A percentile compares a stretch with the other conserved stretches of the same genome.
phyloP scores from a whole-genome alignment of 2,888 invertebrate genomes.

The Pyrocoelia pectoralis region DNA sequence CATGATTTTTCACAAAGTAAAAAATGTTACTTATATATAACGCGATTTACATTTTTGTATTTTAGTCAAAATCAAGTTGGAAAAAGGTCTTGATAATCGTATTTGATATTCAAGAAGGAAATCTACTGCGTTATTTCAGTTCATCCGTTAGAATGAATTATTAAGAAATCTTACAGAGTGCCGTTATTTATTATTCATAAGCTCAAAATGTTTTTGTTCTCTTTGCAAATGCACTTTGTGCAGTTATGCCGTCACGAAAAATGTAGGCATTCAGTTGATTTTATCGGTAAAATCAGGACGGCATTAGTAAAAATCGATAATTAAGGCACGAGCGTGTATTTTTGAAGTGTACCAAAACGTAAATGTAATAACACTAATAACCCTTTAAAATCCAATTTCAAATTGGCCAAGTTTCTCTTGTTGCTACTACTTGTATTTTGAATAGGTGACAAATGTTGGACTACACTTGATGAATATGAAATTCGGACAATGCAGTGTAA shows the following conservation, averaged over 20 bases:
- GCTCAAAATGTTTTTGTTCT: constrained; percentile 27
- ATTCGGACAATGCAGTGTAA: constrained; percentile 44
- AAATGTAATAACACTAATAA: no score
- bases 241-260: constrained; percentile 9
- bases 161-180: constrained; percentile 33
- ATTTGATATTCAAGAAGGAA: constrained; percentile 34
- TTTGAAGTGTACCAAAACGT: not conserved
- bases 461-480: constrained; percentile 32
- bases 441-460: constrained; percentile 30
- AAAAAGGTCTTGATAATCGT: constrained; percentile 30
- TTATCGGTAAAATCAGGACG: no score
- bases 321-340: no score
- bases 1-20: not conserved
- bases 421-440: constrained; percentile 38
- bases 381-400: constrained; percentile 1
- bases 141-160: constrained; percentile 39
- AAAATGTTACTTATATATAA: no score
- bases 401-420: constrained; percentile 10
- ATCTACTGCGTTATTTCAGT: constrained; percentile 34
- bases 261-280: no score
- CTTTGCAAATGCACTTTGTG: constrained; percentile 31
- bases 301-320: no score
- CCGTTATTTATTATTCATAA: constrained; percentile 38
- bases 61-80: constrained; percentile 22
- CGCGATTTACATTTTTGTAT: constrained; percentile 8